These are phyloP conservation scores for Quadroppia sp. DNA, from an alignment of 2,888 invertebrate genomes.

Conservation along the genomic window DNA sequence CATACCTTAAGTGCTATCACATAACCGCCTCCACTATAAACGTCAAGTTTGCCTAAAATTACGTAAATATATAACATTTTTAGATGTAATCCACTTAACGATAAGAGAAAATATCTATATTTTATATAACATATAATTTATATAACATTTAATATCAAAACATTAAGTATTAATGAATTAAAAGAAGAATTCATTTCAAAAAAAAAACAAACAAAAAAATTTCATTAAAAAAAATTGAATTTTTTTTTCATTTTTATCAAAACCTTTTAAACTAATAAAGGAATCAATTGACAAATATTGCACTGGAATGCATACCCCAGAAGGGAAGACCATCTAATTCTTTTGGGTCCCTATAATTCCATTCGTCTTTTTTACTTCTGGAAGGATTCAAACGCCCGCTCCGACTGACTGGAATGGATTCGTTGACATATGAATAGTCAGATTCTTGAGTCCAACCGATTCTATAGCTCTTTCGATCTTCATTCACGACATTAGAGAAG, in stretches of 20 bases:
- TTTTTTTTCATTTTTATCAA: too few species aligned
- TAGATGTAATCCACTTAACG: too few species aligned
- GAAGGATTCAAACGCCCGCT: slow-evolving; percentile 44
- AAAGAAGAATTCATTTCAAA: too few species aligned
- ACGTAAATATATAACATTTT: too few species aligned
- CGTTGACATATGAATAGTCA: slow-evolving; percentile 38
- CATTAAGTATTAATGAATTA: too few species aligned
- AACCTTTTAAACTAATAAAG: neutral
- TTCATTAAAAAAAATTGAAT: too few species aligned
- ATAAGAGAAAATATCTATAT: too few species aligned
- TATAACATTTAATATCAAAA: too few species aligned
- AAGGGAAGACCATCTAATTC: slow-evolving; percentile 54
- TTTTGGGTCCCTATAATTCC: slow-evolving; percentile 51
- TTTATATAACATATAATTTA: too few species aligned
- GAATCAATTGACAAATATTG: too few species aligned
- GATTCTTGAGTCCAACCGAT: slow-evolving; percentile 47
- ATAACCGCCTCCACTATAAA: slow-evolving; percentile 57
- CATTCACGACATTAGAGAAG: slow-evolving; percentile 48
- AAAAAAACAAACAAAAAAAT: too few species aligned
- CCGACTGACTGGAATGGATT: slow-evolving; percentile 37
- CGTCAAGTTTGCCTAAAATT: slow-evolving; percentile 49
- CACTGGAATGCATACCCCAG: slow-evolving; percentile 50
- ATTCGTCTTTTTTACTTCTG: slow-evolving; percentile 48
- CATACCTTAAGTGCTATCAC: slow-evolving; percentile 51
- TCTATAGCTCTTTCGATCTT: slow-evolving; percentile 49